phyloP scores from a whole-genome alignment of 2,888 invertebrate species.

The Acanthosepion lycidas region DNA sequence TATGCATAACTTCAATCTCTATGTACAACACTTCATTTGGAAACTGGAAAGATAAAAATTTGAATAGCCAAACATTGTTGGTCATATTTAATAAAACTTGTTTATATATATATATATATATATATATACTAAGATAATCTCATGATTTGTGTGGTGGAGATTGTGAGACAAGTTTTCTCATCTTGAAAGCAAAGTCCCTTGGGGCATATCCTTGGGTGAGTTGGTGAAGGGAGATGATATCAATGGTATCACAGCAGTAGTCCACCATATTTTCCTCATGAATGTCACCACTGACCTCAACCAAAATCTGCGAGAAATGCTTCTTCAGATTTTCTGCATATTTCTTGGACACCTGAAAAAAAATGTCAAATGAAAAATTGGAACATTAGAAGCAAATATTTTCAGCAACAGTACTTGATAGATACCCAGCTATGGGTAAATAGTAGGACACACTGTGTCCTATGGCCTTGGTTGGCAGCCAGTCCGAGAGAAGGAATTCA shows the following conservation, averaged over 20 bases:
- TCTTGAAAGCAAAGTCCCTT: slow-evolving; percentile 75
- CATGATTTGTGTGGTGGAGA: background rate
- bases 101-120: no score
- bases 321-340: slow-evolving; percentile 70
- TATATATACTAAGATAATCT: background rate
- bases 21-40: no score
- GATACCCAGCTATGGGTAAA: no score
- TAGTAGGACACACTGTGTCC: no score
- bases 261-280: slow-evolving; percentile 67
- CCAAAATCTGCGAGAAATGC: slow-evolving; percentile 67
- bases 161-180: slow-evolving; percentile 52
- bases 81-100: no score
- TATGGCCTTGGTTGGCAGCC: no score
- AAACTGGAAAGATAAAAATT: no score
- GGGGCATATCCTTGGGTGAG: slow-evolving; percentile 75
- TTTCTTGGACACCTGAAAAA: slow-evolving; percentile 65
- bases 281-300: slow-evolving; percentile 76
- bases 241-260: slow-evolving; percentile 70
- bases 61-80: no score
- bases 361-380: background rate
- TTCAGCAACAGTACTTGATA: no score
- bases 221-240: slow-evolving; percentile 74
- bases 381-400: no score
- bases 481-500: no score
- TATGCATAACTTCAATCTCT: no score